Conservation (phyloP, 1,140 invertebrate species). For the Drosophila pectinifera region DNA sequence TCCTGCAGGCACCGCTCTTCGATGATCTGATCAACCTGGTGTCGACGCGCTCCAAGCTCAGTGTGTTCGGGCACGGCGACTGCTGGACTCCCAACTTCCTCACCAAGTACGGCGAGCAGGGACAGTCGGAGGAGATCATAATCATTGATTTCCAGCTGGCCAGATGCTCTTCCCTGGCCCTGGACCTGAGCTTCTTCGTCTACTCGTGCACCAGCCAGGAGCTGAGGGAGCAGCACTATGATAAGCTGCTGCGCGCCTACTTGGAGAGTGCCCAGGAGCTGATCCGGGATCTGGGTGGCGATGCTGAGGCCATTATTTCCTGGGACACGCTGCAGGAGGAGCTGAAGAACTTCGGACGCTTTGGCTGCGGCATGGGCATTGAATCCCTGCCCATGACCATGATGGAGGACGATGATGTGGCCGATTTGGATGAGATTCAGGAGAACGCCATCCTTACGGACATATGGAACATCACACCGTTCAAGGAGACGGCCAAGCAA, state of each 20-base stretch:
- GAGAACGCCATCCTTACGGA: slow-evolving; percentile 86
- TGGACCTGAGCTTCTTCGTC: slow-evolving; percentile 88
- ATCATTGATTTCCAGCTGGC: slow-evolving; percentile 90
- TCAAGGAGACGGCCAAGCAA: slow-evolving; percentile 86
- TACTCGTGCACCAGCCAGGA: slow-evolving; percentile 88
- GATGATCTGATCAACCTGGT: slow-evolving; percentile 79
- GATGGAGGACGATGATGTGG: slow-evolving; percentile 87
- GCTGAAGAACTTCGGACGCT: slow-evolving; percentile 87
- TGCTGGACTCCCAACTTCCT: slow-evolving; percentile 91
- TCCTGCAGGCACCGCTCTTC: slow-evolving; percentile 85
- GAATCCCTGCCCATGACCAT: slow-evolving; percentile 88
- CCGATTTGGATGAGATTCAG: slow-evolving; percentile 87
- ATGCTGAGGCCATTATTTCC: slow-evolving; percentile 87
- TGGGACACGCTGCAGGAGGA: slow-evolving; percentile 86
- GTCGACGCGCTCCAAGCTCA: slow-evolving; percentile 73
- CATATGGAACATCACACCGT: slow-evolving; percentile 86
- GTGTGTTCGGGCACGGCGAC: slow-evolving; percentile 89
- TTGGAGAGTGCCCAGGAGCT: slow-evolving; percentile 86
- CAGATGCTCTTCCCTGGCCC: slow-evolving; percentile 86
- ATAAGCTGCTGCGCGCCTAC: slow-evolving; percentile 87
- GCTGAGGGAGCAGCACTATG: slow-evolving; percentile 87
- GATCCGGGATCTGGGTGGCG: slow-evolving; percentile 87
- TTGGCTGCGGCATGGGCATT: slow-evolving; percentile 87
- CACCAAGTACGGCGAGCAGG: slow-evolving; percentile 85
- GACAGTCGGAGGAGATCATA: slow-evolving; percentile 85